A percentile compares a stretch with the other conserved stretches of the same genome.
Evolutionary conservation across 2,797 vertebrate species (phyloP).

Genomic region (Chiropotes sagulatus): DNA sequence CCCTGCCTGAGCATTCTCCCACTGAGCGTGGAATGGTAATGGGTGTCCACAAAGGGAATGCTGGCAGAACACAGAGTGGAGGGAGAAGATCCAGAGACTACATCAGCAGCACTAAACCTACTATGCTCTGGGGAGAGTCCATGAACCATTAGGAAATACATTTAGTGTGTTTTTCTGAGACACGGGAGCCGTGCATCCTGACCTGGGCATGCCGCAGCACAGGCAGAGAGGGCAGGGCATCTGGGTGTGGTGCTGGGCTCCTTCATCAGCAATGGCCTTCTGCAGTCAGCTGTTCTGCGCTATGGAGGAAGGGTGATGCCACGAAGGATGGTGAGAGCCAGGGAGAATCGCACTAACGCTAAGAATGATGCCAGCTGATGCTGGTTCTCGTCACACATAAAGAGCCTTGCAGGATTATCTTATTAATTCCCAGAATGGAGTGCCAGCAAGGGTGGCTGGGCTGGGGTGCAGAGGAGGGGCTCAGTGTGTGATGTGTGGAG

Average conservation of each 20-base stretch:
- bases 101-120: fast-evolving
- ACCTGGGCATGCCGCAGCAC: too few species aligned
- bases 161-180: not conserved
- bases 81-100: not conserved
- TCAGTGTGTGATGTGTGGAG: fast-evolving
- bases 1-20: not conserved
- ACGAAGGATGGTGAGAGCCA: not conserved
- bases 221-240: not conserved
- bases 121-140: not conserved
- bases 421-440: not conserved
- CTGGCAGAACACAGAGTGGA: not conserved
- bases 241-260: not conserved
- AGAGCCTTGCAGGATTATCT: not conserved
- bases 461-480: too few species aligned
- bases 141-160: not conserved
- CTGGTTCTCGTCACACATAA: not conserved
- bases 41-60: not conserved
- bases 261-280: not conserved
- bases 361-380: not conserved
- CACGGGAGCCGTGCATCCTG: not conserved
- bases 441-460: not conserved
- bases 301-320: not conserved
- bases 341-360: not conserved
- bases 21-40: not conserved
- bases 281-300: not conserved